Conservation (phyloP, 2,797 vertebrate genomes). For the Nyctalus aviator region DNA sequence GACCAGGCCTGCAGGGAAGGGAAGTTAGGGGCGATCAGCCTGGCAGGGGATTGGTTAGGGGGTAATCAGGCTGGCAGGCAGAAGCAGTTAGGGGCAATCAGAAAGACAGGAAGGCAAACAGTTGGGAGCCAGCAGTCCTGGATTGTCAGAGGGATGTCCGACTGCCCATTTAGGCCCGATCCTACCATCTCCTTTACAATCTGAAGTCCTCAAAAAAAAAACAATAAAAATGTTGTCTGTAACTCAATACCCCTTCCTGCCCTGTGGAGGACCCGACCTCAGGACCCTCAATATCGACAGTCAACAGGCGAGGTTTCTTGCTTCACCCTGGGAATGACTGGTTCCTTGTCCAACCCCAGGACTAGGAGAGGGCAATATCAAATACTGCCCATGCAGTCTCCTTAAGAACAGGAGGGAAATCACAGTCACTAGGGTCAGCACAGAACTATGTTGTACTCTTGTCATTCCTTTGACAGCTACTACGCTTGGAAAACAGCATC, state of each 20-base stretch:
- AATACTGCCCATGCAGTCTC: not conserved
- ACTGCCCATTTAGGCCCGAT: no score
- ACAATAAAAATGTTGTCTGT: not conserved
- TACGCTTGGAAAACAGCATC: constrained; percentile 52
- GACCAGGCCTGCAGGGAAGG: no score
- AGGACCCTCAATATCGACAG: not conserved
- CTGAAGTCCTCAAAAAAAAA: not conserved
- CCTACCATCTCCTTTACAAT: not conserved
- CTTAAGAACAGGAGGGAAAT: constrained; percentile 17
- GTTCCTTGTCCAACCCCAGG: not conserved
- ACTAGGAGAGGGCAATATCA: not conserved
- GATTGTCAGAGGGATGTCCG: no score
- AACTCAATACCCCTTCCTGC: not conserved
- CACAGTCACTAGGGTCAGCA: not conserved
- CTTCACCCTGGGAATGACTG: not conserved
- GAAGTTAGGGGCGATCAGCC: no score
- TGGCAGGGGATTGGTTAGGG: no score
- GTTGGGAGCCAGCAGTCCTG: no score
- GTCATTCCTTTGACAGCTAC: not conserved
- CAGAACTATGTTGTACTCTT: not conserved
- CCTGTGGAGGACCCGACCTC: not conserved
- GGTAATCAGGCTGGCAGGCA: no score
- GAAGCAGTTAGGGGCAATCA: no score
- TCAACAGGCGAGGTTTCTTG: not conserved
- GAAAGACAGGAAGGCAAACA: no score